Evolutionary conservation across 2,888 invertebrate species (phyloP), one percentile per base, ranked within the genome.

Genomic region (Scaptodrosophila latifasciaeformis): DNA sequence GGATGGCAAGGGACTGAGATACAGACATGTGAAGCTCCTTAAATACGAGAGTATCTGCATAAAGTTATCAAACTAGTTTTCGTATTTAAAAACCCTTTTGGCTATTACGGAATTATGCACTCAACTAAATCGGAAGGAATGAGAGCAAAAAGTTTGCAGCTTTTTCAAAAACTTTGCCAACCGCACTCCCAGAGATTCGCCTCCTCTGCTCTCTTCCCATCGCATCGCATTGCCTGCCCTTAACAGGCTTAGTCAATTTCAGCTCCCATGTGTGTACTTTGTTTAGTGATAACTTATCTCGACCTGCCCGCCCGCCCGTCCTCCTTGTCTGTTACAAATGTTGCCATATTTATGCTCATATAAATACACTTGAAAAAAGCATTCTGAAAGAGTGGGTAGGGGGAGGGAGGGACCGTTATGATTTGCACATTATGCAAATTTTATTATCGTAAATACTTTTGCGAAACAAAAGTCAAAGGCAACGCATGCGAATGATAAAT

Each of bases 381-480:
- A n/a, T n/a, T n/a, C n/a, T n/a, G n/a, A n/a, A n/a, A n/a, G n/a
- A n/a, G n/a, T n/a, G n/a, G n/a, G n/a, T n/a, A n/a, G n/a, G n/a
- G n/a, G n/a, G n/a, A n/a, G n/a, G n/a, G n/a, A n/a, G n/a, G 15
- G 19, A 42, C n/a, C 15, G 46, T 75, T 75, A 75, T 75, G 70
- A 75, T 75, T 75, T 80, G 77, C 74, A 80, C 80, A 75, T 75
- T 75, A 75, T 75, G 74, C 74, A 75, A 75, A 75, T 75, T 80
- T 67, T 70, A 65, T 70, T 72, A 80, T 75, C 74, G 80, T 70
- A 70, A 80, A 72, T 74, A 77, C 65, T 55, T 64, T 57, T 56
- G 47, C 24, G n/a, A 56, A 63, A 57, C 53, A 71, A 69, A 70
- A 62, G 65, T 37, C 49, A 62, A 54, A 59, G 56, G 49, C 34